Evolutionary conservation across 2,888 invertebrate genomes (phyloP).

Genomic region (Spicauda simplicius): DNA sequence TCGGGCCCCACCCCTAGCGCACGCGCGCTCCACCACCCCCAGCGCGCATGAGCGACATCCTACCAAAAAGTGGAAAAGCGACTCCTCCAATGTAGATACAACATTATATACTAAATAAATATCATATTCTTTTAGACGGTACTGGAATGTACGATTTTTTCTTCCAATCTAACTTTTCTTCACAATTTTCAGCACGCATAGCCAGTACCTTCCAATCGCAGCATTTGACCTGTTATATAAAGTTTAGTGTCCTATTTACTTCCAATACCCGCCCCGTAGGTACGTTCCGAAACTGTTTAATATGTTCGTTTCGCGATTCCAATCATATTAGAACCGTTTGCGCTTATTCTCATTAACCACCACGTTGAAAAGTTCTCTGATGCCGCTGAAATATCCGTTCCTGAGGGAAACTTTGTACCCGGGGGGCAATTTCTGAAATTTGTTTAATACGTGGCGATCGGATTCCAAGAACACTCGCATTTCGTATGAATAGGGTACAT

Average conservation of each 20-base stretch:
- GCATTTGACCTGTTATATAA: slow-evolving; percentile 29
- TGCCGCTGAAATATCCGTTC: slow-evolving; percentile 66
- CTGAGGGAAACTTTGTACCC: slow-evolving; percentile 62
- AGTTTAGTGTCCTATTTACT: slow-evolving; percentile 35
- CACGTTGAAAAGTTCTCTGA: slow-evolving; percentile 64
- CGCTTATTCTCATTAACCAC: slow-evolving; percentile 55
- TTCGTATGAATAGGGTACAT: slow-evolving; percentile 61
- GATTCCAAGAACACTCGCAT: slow-evolving; percentile 70
- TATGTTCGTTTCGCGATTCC: slow-evolving; percentile 37
- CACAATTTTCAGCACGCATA: not conserved
- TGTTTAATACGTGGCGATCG: slow-evolving; percentile 57
- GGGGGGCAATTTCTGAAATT: slow-evolving; percentile 65
- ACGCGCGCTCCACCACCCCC: slow-evolving; percentile 60
- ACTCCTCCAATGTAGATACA: slow-evolving; percentile 82
- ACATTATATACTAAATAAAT: slow-evolving; percentile 83
- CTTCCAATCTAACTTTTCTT: slow-evolving; percentile 63
- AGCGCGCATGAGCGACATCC: slow-evolving; percentile 81
- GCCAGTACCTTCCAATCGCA: slow-evolving; percentile 16
- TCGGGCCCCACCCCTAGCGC: slow-evolving; percentile 81
- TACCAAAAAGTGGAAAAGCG: slow-evolving; percentile 83
- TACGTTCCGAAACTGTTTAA: slow-evolving; percentile 23
- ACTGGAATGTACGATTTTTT: slow-evolving; percentile 60
- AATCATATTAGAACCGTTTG: slow-evolving; percentile 24
- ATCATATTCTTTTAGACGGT: slow-evolving; percentile 72
- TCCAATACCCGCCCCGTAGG: slow-evolving; percentile 33